These are phyloP conservation scores for Meloidogyne floridensis DNA, from an alignment of 1,140 invertebrate genomes.

Conservation along the genomic window DNA sequence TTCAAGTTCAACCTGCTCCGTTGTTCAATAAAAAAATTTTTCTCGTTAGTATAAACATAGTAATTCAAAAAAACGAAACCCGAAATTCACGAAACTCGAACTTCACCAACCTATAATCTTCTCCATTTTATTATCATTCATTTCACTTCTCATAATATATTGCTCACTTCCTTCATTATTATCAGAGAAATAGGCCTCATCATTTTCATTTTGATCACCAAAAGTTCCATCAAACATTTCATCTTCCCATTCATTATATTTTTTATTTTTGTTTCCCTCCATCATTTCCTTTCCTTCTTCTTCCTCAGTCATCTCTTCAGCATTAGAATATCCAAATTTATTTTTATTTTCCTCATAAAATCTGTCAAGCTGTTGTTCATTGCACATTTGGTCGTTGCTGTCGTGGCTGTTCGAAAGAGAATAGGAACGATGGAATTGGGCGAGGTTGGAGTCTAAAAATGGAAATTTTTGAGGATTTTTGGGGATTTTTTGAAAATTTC, in stretches of 20 bases:
- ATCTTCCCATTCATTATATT: slow-evolving; percentile 22
- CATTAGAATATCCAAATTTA: slow-evolving; percentile 9
- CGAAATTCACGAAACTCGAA: neutral
- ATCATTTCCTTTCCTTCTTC: slow-evolving; percentile 10
- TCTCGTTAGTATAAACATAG: too few species aligned
- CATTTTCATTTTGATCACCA: neutral
- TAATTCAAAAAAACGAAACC: too few species aligned
- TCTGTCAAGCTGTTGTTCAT: slow-evolving; percentile 16
- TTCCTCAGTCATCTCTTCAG: neutral
- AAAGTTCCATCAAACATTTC: slow-evolving; percentile 15
- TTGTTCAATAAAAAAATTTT: too few species aligned
- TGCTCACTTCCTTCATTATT: neutral
- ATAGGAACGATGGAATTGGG: slow-evolving; percentile 46
- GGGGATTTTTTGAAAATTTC: neutral
- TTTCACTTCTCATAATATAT: too few species aligned
- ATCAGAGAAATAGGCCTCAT: neutral
- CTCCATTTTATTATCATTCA: too few species aligned
- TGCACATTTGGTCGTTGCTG: slow-evolving; percentile 19
- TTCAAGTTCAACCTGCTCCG: too few species aligned
- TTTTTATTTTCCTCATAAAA: slow-evolving; percentile 25
- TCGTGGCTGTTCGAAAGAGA: neutral
- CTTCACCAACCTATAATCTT: neutral
- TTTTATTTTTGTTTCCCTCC: neutral
- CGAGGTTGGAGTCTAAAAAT: slow-evolving; percentile 31
- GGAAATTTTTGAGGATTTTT: neutral